A percentile compares a stretch with the other conserved stretches of the same genome.
Conservation (phyloP, 2,888 invertebrate genomes). For the Phytoseiulus persimilis region DNA sequence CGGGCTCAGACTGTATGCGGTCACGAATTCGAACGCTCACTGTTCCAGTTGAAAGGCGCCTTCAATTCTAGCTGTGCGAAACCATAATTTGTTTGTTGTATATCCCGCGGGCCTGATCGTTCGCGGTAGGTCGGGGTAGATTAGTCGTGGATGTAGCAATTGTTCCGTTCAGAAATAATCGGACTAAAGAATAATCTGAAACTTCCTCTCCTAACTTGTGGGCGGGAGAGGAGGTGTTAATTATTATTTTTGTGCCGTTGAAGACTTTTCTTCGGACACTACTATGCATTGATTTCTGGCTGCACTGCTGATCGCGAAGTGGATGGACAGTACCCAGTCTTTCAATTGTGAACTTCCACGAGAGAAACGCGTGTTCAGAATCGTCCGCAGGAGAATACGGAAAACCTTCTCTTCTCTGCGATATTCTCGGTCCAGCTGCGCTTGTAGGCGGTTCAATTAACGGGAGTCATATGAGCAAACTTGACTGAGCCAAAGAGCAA, state of each 20-base stretch:
- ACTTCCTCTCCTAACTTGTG: too few relatives aligned
- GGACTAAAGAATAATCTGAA: too few relatives aligned
- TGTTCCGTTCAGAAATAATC: too few relatives aligned
- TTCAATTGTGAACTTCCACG: too few relatives aligned
- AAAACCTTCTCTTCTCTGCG: not conserved
- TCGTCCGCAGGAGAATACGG: not conserved
- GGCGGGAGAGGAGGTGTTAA: not conserved
- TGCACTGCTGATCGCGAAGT: not conserved
- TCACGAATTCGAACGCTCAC: not conserved
- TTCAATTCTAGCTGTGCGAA: not conserved
- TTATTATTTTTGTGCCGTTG: not conserved
- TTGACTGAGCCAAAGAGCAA: not conserved
- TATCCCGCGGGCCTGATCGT: not conserved
- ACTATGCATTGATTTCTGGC: not conserved
- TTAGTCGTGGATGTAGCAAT: not conserved
- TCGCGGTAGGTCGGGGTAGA: not conserved
- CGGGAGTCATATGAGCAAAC: not conserved
- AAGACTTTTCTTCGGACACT: not conserved
- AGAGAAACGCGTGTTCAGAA: too few relatives aligned
- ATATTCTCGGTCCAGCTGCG: not conserved
- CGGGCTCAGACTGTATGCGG: not conserved
- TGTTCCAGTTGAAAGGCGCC: not conserved
- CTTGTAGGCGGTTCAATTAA: not conserved
- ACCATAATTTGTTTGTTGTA: not conserved
- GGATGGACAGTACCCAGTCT: too few relatives aligned